phyloP scores from a whole-genome alignment of 2,113 vertebrate genomes.

The Butorides virescens region DNA sequence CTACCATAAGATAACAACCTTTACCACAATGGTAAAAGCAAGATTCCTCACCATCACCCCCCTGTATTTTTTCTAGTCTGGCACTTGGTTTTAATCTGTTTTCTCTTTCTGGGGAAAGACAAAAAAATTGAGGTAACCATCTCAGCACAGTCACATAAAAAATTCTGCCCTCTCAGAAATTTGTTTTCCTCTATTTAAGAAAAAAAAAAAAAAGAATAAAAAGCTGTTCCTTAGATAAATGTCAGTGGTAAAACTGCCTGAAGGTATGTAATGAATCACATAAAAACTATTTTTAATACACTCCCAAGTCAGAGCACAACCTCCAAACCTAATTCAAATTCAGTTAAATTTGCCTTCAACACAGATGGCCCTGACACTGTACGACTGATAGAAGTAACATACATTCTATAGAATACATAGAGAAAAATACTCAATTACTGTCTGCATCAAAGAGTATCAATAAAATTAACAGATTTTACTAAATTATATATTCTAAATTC shows the following conservation, averaged over 20 bases:
- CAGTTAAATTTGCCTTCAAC: background rate
- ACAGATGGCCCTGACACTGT: background rate
- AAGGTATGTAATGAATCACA: conserved; percentile 3
- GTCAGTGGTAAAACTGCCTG: background rate
- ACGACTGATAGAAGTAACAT: background rate
- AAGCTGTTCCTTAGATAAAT: conserved; percentile 1
- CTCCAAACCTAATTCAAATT: background rate
- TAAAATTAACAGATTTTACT: background rate
- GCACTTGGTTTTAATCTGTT: background rate
- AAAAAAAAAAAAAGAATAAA: background rate
- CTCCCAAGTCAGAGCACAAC: background rate
- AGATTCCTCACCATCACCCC: background rate
- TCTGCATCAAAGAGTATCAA: background rate
- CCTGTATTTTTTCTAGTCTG: background rate
- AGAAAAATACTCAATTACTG: background rate
- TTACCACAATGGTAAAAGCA: background rate
- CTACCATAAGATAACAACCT: background rate
- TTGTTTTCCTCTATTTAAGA: background rate
- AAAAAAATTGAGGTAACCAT: background rate
- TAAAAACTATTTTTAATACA: conserved; percentile 24
- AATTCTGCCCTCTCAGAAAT: background rate
- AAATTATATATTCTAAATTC: background rate
- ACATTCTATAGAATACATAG: background rate
- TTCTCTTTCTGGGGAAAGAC: background rate
- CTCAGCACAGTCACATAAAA: background rate